Percentiles rank a stretch among this genome's conserved stretches.
Conservation (phyloP, 2,888 invertebrate species). For the Pammene fasciana region DNA sequence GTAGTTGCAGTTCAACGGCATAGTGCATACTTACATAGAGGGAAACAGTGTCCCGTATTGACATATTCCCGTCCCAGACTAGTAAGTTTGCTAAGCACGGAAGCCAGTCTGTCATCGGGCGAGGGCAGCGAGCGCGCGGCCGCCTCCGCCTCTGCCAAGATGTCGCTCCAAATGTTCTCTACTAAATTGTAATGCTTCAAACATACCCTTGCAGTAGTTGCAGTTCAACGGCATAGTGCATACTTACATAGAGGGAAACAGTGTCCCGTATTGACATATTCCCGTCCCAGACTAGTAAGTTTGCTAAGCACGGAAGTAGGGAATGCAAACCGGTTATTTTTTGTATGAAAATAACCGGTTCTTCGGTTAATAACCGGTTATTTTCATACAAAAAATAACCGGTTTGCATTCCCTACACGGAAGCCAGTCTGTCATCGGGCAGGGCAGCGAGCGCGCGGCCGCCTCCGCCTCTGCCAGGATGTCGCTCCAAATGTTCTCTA, state of each 20-base stretch:
- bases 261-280: conserved; percentile 91
- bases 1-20: no score
- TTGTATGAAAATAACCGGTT: no score
- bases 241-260: conserved; percentile 93
- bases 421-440: conserved; percentile 84
- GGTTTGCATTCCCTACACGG: no score
- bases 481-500: conserved; percentile 96
- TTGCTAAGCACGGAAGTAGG: conserved; percentile 89
- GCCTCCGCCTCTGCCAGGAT: conserved; percentile 85
- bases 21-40: conserved; percentile 88
- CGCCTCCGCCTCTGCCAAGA: conserved; percentile 86
- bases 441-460: conserved; percentile 69
- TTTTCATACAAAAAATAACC: no score
- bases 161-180: conserved; percentile 97
- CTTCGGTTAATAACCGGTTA: no score
- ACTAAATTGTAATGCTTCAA: no score
- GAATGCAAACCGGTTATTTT: no score
- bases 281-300: conserved; percentile 88
- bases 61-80: conserved; percentile 90
- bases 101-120: conserved; percentile 84
- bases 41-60: conserved; percentile 93
- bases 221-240: no score
- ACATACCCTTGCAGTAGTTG: no score
- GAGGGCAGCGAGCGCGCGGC: conserved; percentile 72
- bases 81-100: conserved; percentile 90